Conservation (phyloP, 2,797 vertebrate species). For the Salmo trutta region DNA sequence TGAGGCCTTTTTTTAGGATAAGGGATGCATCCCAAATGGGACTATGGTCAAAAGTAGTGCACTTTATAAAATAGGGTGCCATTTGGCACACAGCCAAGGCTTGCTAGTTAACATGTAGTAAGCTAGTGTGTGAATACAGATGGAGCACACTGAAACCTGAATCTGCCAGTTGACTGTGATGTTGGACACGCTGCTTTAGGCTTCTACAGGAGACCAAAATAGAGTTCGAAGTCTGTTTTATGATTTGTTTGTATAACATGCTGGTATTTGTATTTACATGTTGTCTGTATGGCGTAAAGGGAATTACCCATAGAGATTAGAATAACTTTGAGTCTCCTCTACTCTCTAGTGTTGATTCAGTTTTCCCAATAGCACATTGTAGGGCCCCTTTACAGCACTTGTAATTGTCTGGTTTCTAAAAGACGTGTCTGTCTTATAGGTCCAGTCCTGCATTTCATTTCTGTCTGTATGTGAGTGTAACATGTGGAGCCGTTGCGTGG, state of each 20-base stretch:
- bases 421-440: not conserved
- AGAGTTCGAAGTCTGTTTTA: not conserved
- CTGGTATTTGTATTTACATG: not conserved
- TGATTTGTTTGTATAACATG: not conserved
- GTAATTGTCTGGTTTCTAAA: not conserved
- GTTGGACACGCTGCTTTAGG: not conserved
- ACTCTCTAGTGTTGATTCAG: not conserved
- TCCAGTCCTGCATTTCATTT: conserved; percentile 21
- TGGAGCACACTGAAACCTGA: not conserved
- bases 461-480: conserved; percentile 18
- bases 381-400: not conserved
- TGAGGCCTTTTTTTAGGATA: no score
- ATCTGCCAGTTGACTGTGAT: not conserved
- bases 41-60: no score
- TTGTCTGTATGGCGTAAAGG: not conserved
- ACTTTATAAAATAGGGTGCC: not conserved
- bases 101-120: not conserved
- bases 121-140: not conserved
- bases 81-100: not conserved
- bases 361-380: not conserved
- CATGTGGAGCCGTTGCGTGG: conserved; percentile 21
- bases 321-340: not conserved
- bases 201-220: not conserved
- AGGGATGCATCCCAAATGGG: no score
- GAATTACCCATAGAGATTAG: not conserved